These are phyloP conservation scores for Thermophis baileyi DNA, from an alignment of 2,113 vertebrate species.

Conservation along the genomic window DNA sequence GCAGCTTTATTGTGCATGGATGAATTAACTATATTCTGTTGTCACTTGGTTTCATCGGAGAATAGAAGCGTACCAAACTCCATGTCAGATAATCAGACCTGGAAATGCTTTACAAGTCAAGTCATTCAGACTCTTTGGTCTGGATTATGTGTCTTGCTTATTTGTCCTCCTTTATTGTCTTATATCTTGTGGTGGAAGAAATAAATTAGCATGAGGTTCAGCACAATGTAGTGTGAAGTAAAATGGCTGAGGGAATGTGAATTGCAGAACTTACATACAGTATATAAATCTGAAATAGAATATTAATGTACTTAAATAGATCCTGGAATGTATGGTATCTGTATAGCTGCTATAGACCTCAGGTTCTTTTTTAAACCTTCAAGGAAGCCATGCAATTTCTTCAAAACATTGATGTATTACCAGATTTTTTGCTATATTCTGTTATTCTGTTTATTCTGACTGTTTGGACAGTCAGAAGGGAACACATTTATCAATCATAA, in stretches of 20 bases:
- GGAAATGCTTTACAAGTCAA: conserved; percentile 20
- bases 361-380: conserved; percentile 35
- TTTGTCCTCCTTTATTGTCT: neutral
- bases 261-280: neutral
- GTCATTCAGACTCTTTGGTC: conserved; percentile 31
- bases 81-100: conserved; percentile 55
- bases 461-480: neutral
- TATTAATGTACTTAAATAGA: conserved; percentile 16
- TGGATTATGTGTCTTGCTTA: rapidly evolving
- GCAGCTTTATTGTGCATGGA: conserved; percentile 14
- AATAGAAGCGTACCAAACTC: conserved; percentile 53
- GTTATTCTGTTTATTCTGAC: neutral
- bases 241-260: neutral
- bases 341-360: conserved; percentile 29
- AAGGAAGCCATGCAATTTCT: neutral
- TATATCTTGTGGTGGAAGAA: neutral
- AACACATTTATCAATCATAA: neutral
- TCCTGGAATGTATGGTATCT: conserved; percentile 3
- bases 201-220: neutral
- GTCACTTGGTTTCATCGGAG: conserved; percentile 23
- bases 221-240: conserved; percentile 10
- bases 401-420: conserved; percentile 1
- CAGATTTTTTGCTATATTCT: neutral
- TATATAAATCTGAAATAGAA: neutral
- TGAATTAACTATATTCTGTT: conserved; percentile 48